These are phyloP conservation scores for Conus canariensis DNA, from an alignment of 2,888 invertebrate genomes.

Conservation along the genomic window DNA sequence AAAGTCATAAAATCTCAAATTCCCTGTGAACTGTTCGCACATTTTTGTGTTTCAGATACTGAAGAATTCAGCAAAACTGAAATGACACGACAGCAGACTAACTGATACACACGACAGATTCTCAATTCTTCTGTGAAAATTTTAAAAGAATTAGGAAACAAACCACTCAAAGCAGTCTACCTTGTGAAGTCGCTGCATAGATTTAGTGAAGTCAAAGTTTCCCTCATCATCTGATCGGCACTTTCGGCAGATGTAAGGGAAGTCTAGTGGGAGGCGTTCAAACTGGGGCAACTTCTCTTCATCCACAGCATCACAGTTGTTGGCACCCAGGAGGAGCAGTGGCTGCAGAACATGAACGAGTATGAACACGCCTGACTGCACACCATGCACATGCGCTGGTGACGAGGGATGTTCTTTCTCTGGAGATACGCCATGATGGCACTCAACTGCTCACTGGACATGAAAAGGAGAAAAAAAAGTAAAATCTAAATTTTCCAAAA, in stretches of 20 bases:
- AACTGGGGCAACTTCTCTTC: not conserved
- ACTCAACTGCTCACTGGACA: not conserved
- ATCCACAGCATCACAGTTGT: conserved; percentile 13
- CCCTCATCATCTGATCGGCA: conserved; percentile 31
- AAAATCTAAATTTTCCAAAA: too few species aligned
- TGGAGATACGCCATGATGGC: conserved; percentile 33
- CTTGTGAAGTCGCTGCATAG: conserved; percentile 29
- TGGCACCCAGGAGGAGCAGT: conserved; percentile 29
- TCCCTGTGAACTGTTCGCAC: too few species aligned
- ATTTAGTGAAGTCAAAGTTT: conserved; percentile 20
- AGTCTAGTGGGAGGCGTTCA: conserved; percentile 1
- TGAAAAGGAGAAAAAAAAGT: too few species aligned
- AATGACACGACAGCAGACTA: too few species aligned
- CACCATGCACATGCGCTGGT: conserved; percentile 5
- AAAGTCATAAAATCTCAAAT: too few species aligned
- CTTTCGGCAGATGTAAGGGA: conserved; percentile 34
- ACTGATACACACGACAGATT: too few species aligned
- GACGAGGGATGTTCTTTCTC: conserved; percentile 11
- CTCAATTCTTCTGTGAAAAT: too few species aligned
- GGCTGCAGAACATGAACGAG: conserved; percentile 22
- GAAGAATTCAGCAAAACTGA: too few species aligned
- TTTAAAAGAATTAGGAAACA: too few species aligned
- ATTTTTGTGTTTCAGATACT: too few species aligned
- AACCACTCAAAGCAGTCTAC: not conserved
- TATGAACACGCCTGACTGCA: conserved; percentile 20